A percentile compares a stretch with the other conserved stretches of the same genome.
These are phyloP conservation scores for Mystacornis crossleyi DNA, from an alignment of 2,113 vertebrate species.

Conservation along the genomic window DNA sequence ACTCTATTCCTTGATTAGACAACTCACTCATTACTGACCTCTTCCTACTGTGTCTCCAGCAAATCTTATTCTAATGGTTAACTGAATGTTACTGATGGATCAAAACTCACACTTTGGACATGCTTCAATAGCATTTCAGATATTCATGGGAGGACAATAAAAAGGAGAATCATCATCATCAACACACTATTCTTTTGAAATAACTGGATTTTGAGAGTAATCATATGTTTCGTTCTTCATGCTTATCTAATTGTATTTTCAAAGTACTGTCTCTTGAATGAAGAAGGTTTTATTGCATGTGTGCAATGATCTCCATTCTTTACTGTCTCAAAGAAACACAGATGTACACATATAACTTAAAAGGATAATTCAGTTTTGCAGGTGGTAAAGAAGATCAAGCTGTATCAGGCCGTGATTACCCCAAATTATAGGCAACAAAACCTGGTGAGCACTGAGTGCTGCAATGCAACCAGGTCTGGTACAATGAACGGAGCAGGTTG, in stretches of 20 bases:
- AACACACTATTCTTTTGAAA: background rate
- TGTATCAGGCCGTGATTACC: background rate
- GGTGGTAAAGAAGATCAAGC: background rate
- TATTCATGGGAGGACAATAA: background rate
- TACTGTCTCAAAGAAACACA: background rate
- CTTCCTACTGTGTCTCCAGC: background rate
- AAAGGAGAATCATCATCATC: background rate
- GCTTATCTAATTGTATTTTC: background rate
- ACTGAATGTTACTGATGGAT: background rate
- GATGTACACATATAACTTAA: background rate
- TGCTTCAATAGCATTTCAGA: background rate
- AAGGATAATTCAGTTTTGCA: background rate
- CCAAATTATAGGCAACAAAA: background rate
- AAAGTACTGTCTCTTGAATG: background rate
- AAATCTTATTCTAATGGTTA: background rate
- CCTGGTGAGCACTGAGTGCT: background rate
- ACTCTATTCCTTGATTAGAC: background rate
- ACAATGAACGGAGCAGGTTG: background rate
- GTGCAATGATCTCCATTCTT: background rate
- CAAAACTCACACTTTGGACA: background rate
- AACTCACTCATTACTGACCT: background rate
- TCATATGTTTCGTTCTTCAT: background rate
- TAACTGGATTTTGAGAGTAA: background rate
- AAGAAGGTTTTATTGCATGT: background rate
- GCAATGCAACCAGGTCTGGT: background rate